A percentile compares a stretch with the other conserved stretches of the same genome.
Evolutionary conservation across 1,140 invertebrate species (phyloP).

Genomic region (Plectrocnemia conspersa): DNA sequence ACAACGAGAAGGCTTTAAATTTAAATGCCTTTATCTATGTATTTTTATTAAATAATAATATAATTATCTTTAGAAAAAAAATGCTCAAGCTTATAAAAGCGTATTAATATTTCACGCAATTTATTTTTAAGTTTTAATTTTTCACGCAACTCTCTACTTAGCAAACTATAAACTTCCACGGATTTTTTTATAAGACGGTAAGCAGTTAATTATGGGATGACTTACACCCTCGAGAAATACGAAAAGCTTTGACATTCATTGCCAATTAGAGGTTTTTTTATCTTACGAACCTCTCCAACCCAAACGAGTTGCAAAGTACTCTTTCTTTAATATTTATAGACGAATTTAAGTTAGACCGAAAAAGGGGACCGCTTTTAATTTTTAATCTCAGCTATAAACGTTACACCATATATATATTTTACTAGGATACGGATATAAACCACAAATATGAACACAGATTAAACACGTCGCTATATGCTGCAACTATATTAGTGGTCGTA

Average conservation of each 20-base stretch:
- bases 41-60: background rate
- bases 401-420: no score
- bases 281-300: background rate
- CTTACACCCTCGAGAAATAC: constrained; percentile 11
- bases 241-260: constrained; percentile 22
- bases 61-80: constrained; percentile 3
- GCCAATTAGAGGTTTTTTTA: constrained; percentile 13
- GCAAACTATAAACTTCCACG: constrained; percentile 22
- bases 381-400: no score
- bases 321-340: no score
- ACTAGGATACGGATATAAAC: no score
- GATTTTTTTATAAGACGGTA: constrained; percentile 22
- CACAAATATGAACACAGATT: no score
- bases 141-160: constrained; percentile 6
- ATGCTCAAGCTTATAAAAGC: no score
- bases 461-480: no score
- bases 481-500: no score
- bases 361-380: no score
- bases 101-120: no score
- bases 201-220: constrained; percentile 20
- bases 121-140: constrained; percentile 6
- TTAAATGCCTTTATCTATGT: background rate
- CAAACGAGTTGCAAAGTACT: no score
- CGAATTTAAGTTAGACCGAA: no score
- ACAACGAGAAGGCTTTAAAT: background rate